A percentile compares a stretch with the other conserved stretches of the same genome.
Evolutionary conservation across 2,113 vertebrate genomes (phyloP).

Genomic region (Megaleporinus macrocephalus): DNA sequence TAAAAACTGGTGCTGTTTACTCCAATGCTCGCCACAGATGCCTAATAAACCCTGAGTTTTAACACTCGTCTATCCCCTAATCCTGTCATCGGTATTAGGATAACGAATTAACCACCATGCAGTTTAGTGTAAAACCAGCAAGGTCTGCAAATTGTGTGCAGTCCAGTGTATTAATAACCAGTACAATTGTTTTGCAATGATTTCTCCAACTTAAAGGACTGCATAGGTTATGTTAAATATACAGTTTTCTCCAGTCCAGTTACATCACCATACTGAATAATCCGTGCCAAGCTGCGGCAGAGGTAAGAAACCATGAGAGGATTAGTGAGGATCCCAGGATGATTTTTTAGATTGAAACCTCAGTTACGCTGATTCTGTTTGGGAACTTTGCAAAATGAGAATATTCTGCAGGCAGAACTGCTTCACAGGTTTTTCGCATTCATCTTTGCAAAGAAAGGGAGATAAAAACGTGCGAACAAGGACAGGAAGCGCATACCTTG

Average conservation of each 20-base stretch:
- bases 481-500: conserved; percentile 9
- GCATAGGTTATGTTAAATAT: neutral
- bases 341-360: conserved; percentile 51
- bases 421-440: neutral
- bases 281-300: conserved; percentile 52
- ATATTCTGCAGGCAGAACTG: neutral
- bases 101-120: conserved; percentile 27
- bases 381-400: neutral
- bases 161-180: no score
- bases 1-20: conserved; percentile 44
- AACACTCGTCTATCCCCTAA: conserved; percentile 56
- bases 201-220: neutral
- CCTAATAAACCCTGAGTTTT: conserved; percentile 52
- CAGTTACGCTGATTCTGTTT: conserved; percentile 13
- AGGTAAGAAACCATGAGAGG: conserved; percentile 66
- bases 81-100: conserved; percentile 31
- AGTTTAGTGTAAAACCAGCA: neutral
- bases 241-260: neutral
- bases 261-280: conserved; percentile 60
- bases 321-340: conserved; percentile 65
- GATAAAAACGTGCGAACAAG: neutral
- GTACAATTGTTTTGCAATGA: no score
- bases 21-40: conserved; percentile 50
- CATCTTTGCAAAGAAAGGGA: neutral
- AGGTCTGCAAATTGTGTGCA: neutral